Evolutionary conservation across 2,888 invertebrate species (phyloP).

Genomic region (Himalopsyche japonica): DNA sequence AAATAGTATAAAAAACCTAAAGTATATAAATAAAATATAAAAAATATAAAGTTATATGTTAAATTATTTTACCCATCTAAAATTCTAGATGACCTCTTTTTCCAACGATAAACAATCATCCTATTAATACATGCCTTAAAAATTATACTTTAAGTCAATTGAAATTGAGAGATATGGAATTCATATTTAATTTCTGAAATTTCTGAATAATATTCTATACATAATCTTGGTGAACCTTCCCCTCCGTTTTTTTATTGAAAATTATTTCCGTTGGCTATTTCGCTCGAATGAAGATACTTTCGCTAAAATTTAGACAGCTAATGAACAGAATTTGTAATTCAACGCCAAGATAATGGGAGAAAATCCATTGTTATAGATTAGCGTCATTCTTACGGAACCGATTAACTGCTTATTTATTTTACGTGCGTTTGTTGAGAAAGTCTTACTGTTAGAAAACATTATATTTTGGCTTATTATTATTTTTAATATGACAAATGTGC

Average conservation of each 20-base stretch:
- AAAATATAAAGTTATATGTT: no score
- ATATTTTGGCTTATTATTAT: not conserved
- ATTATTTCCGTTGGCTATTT: not conserved
- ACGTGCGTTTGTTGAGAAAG: not conserved
- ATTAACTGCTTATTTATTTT: not conserved
- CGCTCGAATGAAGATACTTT: constrained; percentile 7
- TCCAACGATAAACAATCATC: no score
- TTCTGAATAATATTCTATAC: no score
- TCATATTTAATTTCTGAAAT: no score
- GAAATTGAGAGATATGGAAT: no score
- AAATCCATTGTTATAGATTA: not conserved
- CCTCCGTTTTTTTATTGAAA: not conserved
- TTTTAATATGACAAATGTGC: not conserved
- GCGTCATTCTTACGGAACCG: not conserved
- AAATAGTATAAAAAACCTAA: no score
- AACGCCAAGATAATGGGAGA: not conserved
- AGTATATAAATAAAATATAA: no score
- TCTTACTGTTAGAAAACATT: not conserved
- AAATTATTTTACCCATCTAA: no score
- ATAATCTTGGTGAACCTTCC: not conserved
- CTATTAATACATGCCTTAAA: no score
- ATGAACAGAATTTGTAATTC: not conserved
- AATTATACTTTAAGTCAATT: no score
- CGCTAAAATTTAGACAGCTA: not conserved
- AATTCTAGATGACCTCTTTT: no score